Evolutionary conservation across 1,140 invertebrate genomes (phyloP).

Genomic region (Homarus americanus): DNA sequence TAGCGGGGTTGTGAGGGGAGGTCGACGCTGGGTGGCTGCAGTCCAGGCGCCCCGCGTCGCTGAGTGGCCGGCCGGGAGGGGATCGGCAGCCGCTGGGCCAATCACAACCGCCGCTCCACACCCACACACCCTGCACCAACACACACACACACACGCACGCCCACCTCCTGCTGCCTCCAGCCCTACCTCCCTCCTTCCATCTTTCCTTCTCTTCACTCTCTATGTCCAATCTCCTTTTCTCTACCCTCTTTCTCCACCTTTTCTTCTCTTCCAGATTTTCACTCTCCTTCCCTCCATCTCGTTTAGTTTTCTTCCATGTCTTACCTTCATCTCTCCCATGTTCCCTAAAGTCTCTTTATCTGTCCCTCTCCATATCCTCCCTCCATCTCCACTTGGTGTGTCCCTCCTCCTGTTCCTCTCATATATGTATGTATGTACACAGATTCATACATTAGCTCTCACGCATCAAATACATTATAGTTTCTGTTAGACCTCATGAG

Average conservation of each 20-base stretch:
- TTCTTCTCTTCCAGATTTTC: too few species aligned
- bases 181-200: background rate
- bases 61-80: slow-evolving; percentile 16
- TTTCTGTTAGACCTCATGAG: too few species aligned
- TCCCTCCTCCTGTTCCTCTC: background rate
- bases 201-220: background rate
- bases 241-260: too few species aligned
- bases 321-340: background rate
- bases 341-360: background rate
- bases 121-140: slow-evolving; percentile 45
- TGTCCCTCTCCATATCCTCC: background rate
- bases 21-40: background rate
- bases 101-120: slow-evolving; percentile 36
- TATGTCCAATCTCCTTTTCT: background rate
- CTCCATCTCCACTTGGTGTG: background rate
- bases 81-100: slow-evolving; percentile 17
- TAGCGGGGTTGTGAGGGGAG: background rate
- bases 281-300: slow-evolving; percentile 3
- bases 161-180: background rate
- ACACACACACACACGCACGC: slow-evolving; percentile 6
- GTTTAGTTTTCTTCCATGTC: background rate
- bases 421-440: too few species aligned
- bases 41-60: background rate
- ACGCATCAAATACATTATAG: too few species aligned
- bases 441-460: too few species aligned